These are phyloP conservation scores for Pseudorectes ferrugineus DNA, from an alignment of 2,113 vertebrate genomes.

Conservation along the genomic window DNA sequence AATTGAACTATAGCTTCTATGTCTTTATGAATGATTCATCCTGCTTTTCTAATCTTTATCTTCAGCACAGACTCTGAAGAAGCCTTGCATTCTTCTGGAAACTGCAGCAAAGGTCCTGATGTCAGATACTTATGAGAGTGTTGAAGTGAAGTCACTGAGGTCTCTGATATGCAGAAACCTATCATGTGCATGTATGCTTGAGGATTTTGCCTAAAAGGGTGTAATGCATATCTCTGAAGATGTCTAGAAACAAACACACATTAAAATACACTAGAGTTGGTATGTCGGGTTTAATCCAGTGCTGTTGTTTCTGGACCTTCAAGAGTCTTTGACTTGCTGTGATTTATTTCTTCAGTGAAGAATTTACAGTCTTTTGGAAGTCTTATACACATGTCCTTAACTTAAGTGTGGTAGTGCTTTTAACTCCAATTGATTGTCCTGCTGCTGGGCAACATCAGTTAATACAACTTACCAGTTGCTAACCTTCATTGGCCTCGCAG, in stretches of 20 bases:
- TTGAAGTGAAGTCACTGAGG: background rate
- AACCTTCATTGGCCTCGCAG: background rate
- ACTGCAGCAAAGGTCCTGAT: background rate
- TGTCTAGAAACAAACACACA: background rate
- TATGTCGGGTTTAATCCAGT: background rate
- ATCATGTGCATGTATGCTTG: background rate
- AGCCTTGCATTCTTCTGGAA: background rate
- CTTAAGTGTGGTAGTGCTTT: background rate
- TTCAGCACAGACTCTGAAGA: background rate
- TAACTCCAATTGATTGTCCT: background rate
- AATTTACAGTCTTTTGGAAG: background rate
- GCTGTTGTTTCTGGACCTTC: background rate
- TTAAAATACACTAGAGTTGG: background rate
- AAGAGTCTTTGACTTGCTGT: background rate
- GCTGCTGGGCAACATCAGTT: background rate
- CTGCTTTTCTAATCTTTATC: conserved; percentile 7
- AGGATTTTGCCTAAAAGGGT: background rate
- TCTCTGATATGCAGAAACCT: background rate
- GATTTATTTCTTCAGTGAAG: background rate
- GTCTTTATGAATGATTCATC: background rate
- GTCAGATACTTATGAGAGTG: background rate
- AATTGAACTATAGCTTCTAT: background rate
- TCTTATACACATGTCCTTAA: background rate
- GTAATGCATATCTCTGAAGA: background rate
- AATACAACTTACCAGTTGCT: background rate